Percentiles rank a stretch among this genome's conserved stretches.
These are phyloP conservation scores for Leptura quadrifasciata DNA, from an alignment of 2,888 invertebrate genomes.

Conservation along the genomic window DNA sequence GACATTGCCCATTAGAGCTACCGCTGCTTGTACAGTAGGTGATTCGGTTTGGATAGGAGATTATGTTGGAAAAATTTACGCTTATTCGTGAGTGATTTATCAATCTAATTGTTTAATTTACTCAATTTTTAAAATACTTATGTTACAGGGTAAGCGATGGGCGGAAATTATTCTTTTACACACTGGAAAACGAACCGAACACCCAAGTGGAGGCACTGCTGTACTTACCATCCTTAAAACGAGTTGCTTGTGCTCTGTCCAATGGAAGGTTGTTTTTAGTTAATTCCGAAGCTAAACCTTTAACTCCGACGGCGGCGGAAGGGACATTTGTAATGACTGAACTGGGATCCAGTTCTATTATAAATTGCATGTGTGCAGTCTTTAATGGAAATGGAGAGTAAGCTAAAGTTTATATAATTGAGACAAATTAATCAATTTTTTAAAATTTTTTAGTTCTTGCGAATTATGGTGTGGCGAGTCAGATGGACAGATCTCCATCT, in stretches of 20 bases:
- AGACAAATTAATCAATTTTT: too few relatives aligned
- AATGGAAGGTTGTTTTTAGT: slow-evolving; percentile 88
- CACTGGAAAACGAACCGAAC: slow-evolving; percentile 82
- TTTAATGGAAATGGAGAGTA: slow-evolving; percentile 71
- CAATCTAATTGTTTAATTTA: not conserved
- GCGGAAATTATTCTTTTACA: slow-evolving; percentile 78
- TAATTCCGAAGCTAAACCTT: slow-evolving; percentile 78
- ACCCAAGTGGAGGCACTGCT: slow-evolving; percentile 82
- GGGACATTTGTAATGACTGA: slow-evolving; percentile 87
- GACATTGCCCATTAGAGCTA: slow-evolving; percentile 78
- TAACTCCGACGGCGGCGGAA: slow-evolving; percentile 80
- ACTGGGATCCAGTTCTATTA: slow-evolving; percentile 81
- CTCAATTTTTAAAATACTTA: not conserved
- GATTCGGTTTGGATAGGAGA: slow-evolving; percentile 93
- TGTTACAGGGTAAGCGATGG: slow-evolving; percentile 76
- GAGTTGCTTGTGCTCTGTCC: slow-evolving; percentile 88
- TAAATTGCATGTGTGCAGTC: slow-evolving; percentile 82
- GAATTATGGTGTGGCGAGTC: slow-evolving; percentile 94
- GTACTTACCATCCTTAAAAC: slow-evolving; percentile 79
- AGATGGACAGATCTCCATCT: slow-evolving; percentile 86
- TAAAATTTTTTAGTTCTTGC: slow-evolving; percentile 77
- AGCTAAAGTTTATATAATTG: slow-evolving; percentile 48
- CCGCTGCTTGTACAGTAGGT: slow-evolving; percentile 85
- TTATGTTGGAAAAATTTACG: slow-evolving; percentile 87
- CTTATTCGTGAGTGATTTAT: slow-evolving; percentile 79